Evolutionary conservation across 1,140 invertebrate species (phyloP).

Genomic region (Sarcophaga peregrina): DNA sequence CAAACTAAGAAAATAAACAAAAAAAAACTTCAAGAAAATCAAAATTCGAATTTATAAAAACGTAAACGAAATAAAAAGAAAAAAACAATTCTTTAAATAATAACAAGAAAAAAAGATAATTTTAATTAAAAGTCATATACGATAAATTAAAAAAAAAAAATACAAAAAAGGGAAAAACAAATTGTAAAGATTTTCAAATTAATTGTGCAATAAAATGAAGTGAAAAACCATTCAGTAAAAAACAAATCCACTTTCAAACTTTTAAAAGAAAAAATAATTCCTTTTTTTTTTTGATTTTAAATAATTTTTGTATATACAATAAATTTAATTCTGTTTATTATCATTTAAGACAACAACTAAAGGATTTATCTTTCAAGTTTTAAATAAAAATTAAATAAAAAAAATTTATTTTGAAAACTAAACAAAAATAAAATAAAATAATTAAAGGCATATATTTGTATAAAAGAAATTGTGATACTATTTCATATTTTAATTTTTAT

Average conservation of each 20-base stretch:
- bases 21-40: too few relatives aligned
- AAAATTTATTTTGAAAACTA: neutral
- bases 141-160: too few relatives aligned
- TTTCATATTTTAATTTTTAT: constrained; percentile 34
- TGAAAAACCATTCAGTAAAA: neutral
- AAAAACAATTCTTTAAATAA: neutral
- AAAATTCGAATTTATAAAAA: constrained; percentile 27
- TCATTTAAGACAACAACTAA: too few relatives aligned
- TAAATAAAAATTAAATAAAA: neutral
- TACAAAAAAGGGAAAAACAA: too few relatives aligned
- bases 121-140: too few relatives aligned
- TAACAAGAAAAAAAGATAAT: too few relatives aligned
- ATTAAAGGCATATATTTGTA: constrained; percentile 17
- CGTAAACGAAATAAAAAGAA: neutral
- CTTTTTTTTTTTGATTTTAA: neutral
- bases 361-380: too few relatives aligned
- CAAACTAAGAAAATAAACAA: too few relatives aligned
- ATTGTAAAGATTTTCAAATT: neutral
- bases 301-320: neutral
- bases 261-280: constrained; percentile 15
- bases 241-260: too few relatives aligned
- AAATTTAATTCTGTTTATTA: neutral
- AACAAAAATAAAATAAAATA: neutral
- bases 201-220: constrained; percentile 47
- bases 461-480: constrained; percentile 45